Conservation (phyloP, 1,140 invertebrate genomes). For the Micrasema minimum region DNA sequence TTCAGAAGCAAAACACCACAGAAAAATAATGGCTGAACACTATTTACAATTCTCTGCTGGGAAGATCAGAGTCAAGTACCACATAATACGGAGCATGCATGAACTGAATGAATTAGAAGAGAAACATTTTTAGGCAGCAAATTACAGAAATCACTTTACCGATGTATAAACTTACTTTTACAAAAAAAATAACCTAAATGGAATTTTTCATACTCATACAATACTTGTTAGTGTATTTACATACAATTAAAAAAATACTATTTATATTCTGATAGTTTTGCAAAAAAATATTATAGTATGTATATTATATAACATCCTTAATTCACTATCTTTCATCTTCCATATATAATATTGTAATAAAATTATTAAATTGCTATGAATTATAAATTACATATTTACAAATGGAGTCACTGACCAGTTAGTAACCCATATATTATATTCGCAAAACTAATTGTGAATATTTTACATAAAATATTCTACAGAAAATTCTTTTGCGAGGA, state of each 20-base stretch:
- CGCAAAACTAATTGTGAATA: slow-evolving; percentile 46
- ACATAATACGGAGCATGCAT: no score
- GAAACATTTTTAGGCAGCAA: no score
- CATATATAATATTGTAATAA: slow-evolving; percentile 51
- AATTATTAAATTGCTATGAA: slow-evolving; percentile 51
- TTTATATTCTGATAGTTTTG: slow-evolving; percentile 51
- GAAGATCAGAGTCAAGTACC: no score
- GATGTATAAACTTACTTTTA: slow-evolving; percentile 33
- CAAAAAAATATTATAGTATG: slow-evolving; percentile 53
- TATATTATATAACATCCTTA: slow-evolving; percentile 50
- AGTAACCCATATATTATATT: slow-evolving; percentile 25
- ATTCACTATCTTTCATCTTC: slow-evolving; percentile 46
- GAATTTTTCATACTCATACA: slow-evolving; percentile 50
- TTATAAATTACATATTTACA: slow-evolving; percentile 55
- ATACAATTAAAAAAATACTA: slow-evolving; percentile 54
- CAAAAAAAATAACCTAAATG: slow-evolving; percentile 45
- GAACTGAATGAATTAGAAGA: no score
- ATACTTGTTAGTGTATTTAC: slow-evolving; percentile 50
- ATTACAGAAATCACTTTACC: not conserved
- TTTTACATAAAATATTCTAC: slow-evolving; percentile 46
- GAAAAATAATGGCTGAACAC: no score
- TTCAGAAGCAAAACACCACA: no score
- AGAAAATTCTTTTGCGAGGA: slow-evolving; percentile 39
- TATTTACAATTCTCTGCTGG: no score
- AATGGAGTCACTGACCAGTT: slow-evolving; percentile 26